phyloP scores from a whole-genome alignment of 2,797 vertebrate species.

The Lepus oiostolus region DNA sequence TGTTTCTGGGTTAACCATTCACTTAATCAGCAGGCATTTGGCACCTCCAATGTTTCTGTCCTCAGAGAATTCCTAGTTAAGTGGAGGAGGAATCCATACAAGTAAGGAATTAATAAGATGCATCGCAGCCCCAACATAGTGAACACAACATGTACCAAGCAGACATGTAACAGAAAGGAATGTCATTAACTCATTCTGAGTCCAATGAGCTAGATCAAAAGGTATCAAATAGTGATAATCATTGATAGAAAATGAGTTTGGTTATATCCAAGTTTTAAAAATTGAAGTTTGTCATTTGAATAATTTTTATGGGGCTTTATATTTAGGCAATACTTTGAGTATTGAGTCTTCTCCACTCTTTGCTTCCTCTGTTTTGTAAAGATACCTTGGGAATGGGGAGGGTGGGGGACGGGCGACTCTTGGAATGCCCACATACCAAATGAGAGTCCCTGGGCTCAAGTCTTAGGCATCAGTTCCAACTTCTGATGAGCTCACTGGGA shows the following conservation, averaged over 20 bases:
- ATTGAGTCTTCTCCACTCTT: neutral
- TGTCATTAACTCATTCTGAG: neutral
- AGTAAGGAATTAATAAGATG: neutral
- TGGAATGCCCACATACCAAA: too few species aligned
- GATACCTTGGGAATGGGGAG: neutral
- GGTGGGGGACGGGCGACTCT: too few species aligned
- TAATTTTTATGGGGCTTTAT: neutral
- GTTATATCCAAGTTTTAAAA: neutral
- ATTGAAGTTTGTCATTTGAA: neutral
- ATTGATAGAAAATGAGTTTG: neutral
- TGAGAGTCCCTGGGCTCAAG: too few species aligned
- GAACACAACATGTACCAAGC: too few species aligned
- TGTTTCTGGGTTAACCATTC: neutral
- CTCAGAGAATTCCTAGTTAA: neutral
- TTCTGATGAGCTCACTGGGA: too few species aligned
- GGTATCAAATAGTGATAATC: neutral
- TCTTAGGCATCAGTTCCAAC: too few species aligned
- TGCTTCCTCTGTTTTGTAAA: neutral
- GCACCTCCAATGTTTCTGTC: neutral
- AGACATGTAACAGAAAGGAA: neutral
- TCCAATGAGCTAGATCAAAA: neutral
- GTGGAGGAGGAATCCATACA: neutral
- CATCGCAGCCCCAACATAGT: neutral
- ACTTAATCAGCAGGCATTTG: conserved; percentile 37
- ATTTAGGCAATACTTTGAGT: neutral